Conservation (phyloP, 2,113 vertebrate genomes). For the Monopterus albus region DNA sequence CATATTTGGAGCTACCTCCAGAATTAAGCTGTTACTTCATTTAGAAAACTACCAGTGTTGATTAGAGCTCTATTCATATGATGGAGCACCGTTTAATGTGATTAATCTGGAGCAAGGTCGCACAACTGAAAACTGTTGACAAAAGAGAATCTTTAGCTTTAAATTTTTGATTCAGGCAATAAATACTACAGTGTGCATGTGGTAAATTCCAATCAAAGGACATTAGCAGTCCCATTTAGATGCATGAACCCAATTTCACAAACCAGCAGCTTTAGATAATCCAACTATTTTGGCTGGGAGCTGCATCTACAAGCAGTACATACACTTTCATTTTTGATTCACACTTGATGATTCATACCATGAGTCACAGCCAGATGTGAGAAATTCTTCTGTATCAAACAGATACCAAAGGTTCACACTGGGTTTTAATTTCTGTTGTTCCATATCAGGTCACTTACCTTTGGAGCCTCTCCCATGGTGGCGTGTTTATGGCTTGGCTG, state of each 20-base stretch:
- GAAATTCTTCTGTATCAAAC: background rate
- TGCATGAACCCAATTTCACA: slow-evolving; percentile 1
- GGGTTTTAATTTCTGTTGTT: slow-evolving; percentile 7
- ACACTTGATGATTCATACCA: background rate
- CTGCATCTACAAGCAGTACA: background rate
- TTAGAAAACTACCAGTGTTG: slow-evolving; percentile 37
- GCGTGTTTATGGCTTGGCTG: slow-evolving; percentile 53
- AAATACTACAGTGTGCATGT: background rate
- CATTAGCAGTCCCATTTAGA: background rate
- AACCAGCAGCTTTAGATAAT: slow-evolving; percentile 4
- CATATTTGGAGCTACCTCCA: background rate
- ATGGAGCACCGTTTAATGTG: slow-evolving; percentile 43
- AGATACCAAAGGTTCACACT: slow-evolving; percentile 21
- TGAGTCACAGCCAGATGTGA: background rate
- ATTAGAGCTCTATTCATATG: slow-evolving; percentile 54
- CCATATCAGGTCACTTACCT: slow-evolving; percentile 78
- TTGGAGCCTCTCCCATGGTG: slow-evolving; percentile 89
- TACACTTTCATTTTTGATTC: background rate
- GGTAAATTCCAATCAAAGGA: background rate
- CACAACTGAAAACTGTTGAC: slow-evolving; percentile 30
- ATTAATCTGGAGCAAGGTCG: slow-evolving; percentile 49
- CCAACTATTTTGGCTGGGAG: background rate
- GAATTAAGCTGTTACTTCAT: slow-evolving; percentile 44
- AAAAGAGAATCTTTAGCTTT: slow-evolving; percentile 11
- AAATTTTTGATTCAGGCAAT: slow-evolving; percentile 15